Base-by-base conservation (phyloP, 2,113 vertebrate species). In the Leptobrachium ailaonicum region DNA sequence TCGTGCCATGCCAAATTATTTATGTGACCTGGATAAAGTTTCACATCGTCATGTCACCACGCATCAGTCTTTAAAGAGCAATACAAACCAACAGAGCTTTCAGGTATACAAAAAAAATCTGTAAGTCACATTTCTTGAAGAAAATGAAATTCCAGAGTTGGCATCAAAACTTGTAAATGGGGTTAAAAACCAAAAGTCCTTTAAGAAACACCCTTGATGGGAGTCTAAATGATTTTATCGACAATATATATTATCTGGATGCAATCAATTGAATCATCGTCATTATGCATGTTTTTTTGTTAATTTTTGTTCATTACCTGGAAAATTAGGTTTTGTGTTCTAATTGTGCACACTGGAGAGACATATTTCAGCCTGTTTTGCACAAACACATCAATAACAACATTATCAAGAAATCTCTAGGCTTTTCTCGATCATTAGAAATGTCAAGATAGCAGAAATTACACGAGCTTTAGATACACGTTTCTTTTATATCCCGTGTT, bases 351-450 rank as follows among this genome's bases (percentile, higher is more conserved):
- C 47, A 73, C 6, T 41, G 74, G 53, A 42, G 45, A 60, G 0
- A 66, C 41, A 75, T 41, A n/a, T 73, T 72, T 45, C 64, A 77
- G 71, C 41, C 81, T 81, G 73, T 71, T 60, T 76, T 79, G 60
- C 73, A 82, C 73, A 75, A 70, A 63, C 83, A 78, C 53, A 72
- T 43, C 83, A 80, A 64, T 76, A 70, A 20, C 42, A 44, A 45
- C 77, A 82, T 76, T 86, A 81, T 82, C 67, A 73, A 75, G 72
- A 45, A 64, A 80, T 64, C 54, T 63, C 70, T 53, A 66, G 50
- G 76, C 64, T 41, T 85, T 82, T 71, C 43, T 70, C 20, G 71
- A 66, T 73, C 50, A 75, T 66, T 79, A 76, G 70, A 82, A 43
- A 8, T 76, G 71, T 66, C 50, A 58, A 42, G 78, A 9, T 83